Evolutionary conservation across 2,113 vertebrate genomes (phyloP), one percentile per base, ranked within the genome.

Genomic region (Corythornis vintsioides): DNA sequence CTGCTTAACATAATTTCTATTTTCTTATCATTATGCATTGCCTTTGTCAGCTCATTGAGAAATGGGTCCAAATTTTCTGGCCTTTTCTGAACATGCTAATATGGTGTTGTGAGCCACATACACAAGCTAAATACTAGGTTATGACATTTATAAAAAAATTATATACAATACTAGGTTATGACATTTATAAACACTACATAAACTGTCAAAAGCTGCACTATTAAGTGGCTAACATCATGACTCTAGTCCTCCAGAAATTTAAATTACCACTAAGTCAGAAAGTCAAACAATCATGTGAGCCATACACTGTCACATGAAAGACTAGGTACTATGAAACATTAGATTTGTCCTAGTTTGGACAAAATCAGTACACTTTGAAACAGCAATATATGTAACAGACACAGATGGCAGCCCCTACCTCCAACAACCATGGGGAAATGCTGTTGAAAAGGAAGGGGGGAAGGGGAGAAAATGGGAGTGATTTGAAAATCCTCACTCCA

Each of bases 131-230:
- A 93, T 50, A 33, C 61, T 71, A 70, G 53, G 74, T 55, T 7
- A 92, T 74, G 47, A 80, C 56, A 90, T 88, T 81, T 47, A 94
- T 91, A 81, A 85, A 69, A 78, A 53, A 35, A 7, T 35, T 35
- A 35, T 35, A 79, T 50, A 60, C 17, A 73, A n/a, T 50, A 33
- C 61, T 71, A 70, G 53, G 74, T 55, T 7, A 92, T 74, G 47
- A 80, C 56, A 90, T 88, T 81, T 47, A 94, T 91, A 81, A 85
- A 53, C 50, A 47, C 6, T 55, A 35, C 52, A 35, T 43, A 76
- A 53, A 64, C 21, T 76, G 11, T 33, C 38, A 71, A 29, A 3
- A 25, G 18, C 20, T 25, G 11, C 13, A 31, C 18, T 7, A 17
- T 12, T 45, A 59, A 59, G 11, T 20, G 13, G 13, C 10, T 84